Evolutionary conservation across 2,797 vertebrate species (phyloP).

Genomic region (Uromys caudimaculatus): DNA sequence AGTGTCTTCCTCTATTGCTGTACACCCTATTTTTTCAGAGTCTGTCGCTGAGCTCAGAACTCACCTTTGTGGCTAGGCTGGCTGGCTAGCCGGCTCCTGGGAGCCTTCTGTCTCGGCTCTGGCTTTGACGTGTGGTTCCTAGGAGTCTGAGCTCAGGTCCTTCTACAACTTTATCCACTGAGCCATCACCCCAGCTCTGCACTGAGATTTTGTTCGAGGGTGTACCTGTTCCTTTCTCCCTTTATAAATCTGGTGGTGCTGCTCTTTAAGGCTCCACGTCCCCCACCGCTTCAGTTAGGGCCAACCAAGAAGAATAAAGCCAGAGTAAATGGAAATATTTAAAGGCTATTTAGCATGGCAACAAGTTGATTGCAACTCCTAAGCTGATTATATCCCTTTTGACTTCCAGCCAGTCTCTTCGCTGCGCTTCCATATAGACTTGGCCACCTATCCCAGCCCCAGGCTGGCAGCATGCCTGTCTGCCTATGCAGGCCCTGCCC

Average conservation of each 20-base stretch:
- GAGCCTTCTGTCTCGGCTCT: not conserved
- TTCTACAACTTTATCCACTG: no score
- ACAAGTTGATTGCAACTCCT: constrained; percentile 78
- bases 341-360: constrained; percentile 78
- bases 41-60: not conserved
- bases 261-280: constrained; percentile 60
- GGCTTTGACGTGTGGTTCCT: not conserved
- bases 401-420: constrained; percentile 82
- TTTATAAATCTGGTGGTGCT: not conserved
- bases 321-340: constrained; percentile 75
- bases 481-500: not conserved
- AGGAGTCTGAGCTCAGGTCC: not conserved
- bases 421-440: constrained; percentile 60
- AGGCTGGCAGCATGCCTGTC: constrained; percentile 70
- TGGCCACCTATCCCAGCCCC: constrained; percentile 63
- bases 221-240: not conserved
- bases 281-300: not conserved
- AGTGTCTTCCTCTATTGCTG: not conserved
- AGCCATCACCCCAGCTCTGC: not conserved
- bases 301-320: constrained; percentile 58
- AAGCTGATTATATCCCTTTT: constrained; percentile 83
- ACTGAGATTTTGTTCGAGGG: not conserved
- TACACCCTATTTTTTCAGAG: not conserved
- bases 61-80: not conserved
- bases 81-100: not conserved